These are phyloP conservation scores for Chrysolina haemoptera DNA, from an alignment of 2,888 invertebrate species.

Conservation along the genomic window DNA sequence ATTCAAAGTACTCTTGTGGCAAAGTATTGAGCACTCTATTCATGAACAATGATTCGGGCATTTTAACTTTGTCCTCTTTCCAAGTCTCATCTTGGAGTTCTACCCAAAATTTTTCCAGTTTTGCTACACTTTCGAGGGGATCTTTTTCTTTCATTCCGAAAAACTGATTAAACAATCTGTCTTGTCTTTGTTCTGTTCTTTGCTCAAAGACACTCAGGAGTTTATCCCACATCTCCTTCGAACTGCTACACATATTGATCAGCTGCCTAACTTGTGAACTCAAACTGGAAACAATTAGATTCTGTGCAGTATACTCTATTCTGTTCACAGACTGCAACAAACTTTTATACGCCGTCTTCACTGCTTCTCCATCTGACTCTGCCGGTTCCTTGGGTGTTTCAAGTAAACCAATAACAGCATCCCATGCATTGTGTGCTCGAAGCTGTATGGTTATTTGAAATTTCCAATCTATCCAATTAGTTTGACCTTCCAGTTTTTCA, in stretches of 20 bases:
- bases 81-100: slow-evolving; percentile 25
- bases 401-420: not conserved
- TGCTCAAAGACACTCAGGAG: slow-evolving; percentile 19
- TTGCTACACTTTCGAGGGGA: slow-evolving; percentile 16
- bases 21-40: slow-evolving; percentile 32
- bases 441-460: slow-evolving; percentile 18
- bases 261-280: slow-evolving; percentile 15
- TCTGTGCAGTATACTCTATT: slow-evolving; percentile 21
- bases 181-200: slow-evolving; percentile 22
- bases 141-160: slow-evolving; percentile 19
- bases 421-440: slow-evolving; percentile 3
- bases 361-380: not conserved
- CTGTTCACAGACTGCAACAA: slow-evolving; percentile 10
- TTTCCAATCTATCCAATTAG: slow-evolving; percentile 27
- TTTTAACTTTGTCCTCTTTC: slow-evolving; percentile 7
- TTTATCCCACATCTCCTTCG: slow-evolving; percentile 19
- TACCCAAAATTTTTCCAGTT: slow-evolving; percentile 11
- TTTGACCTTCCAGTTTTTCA: slow-evolving; percentile 20
- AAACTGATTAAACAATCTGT: slow-evolving; percentile 12
- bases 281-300: slow-evolving; percentile 23
- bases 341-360: not conserved
- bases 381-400: slow-evolving; percentile 1
- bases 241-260: slow-evolving; percentile 20
- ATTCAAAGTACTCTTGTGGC: slow-evolving; percentile 28
- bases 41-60: slow-evolving; percentile 16